Evolutionary conservation across 2,113 vertebrate genomes (phyloP), one percentile per base, ranked within the genome.

Genomic region (Saccopteryx bilineata): DNA sequence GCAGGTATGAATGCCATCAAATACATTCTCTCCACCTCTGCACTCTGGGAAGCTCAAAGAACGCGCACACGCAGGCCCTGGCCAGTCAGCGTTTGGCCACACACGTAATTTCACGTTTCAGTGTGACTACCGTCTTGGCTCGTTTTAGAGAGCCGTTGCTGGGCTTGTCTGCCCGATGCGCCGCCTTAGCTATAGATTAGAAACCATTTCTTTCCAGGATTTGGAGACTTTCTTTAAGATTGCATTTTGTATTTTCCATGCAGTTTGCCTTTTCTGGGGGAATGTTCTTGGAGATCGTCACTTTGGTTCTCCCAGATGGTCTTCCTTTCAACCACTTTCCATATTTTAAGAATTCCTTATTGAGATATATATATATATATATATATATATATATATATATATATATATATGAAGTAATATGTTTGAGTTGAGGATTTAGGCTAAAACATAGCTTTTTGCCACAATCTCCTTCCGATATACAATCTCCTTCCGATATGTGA

Each of bases 251-350:
- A 15, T 84, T 87, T 90, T 93, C 65, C 79, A 63, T 60, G 69
- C 11, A 24, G 2, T 91, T 86, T 87, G 81, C n/a, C 58, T 72
- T 95, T 96, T 91, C 78, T 74, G n/a, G 72, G 68, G 71, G 85
- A 74, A 63, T 69, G 48, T 76, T 83, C 56, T 86, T 18, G 8
- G 85, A 23, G 23, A 65, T 80, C 79, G 78, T 94, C 65, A 93
- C 68, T 69, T 68, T 74, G 39, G 28, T 79, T 90, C 72, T 26
- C n/a, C 28, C 92, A 85, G 83, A 91, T 82, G 74, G 87, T 24
- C 80, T 87, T 88, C 39, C 68, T 88, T 91, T 66, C 75, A 81
- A 78, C 66, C 15, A 65, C 12, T 93, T 92, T 84, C 50, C 56
- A 3, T 61, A n/a, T 86, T 96, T 89, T 87, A 91, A 80, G 28